Evolutionary conservation across 53 echinoderm and acorn worm species (phyloP).

Genomic region (Zoroaster sp.): DNA sequence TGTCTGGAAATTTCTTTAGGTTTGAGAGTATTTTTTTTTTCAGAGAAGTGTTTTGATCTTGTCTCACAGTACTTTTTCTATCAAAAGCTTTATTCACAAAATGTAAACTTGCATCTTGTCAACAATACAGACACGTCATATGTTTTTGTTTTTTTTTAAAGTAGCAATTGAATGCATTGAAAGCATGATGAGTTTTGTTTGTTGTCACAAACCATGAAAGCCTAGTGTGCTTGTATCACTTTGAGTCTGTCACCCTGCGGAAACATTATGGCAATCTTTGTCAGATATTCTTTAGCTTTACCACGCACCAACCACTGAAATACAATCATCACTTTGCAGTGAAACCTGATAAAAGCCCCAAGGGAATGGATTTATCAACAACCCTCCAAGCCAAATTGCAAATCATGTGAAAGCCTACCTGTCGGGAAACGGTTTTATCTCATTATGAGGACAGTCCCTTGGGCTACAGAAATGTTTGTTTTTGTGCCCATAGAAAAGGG

Average conservation of each 20-base stretch:
- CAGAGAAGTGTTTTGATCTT: too few species aligned
- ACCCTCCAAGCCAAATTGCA: neutral
- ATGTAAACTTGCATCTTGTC: too few species aligned
- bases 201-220: too few species aligned
- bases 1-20: too few species aligned
- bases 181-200: too few species aligned
- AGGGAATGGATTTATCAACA: neutral
- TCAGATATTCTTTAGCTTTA: neutral
- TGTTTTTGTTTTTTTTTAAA: too few species aligned
- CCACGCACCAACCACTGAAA: neutral
- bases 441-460: neutral
- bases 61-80: too few species aligned
- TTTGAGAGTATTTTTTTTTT: too few species aligned
- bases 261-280: neutral
- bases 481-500: neutral
- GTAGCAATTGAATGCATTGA: too few species aligned
- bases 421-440: neutral
- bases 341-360: neutral
- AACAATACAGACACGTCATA: too few species aligned
- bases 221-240: neutral
- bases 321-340: slow-evolving; percentile 11
- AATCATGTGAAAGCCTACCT: neutral
- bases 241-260: neutral
- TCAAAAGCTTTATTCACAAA: too few species aligned
- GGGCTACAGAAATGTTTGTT: neutral